Evolutionary conservation across 2,797 vertebrate genomes (phyloP).

Genomic region (Coranthus polyacanthus): DNA sequence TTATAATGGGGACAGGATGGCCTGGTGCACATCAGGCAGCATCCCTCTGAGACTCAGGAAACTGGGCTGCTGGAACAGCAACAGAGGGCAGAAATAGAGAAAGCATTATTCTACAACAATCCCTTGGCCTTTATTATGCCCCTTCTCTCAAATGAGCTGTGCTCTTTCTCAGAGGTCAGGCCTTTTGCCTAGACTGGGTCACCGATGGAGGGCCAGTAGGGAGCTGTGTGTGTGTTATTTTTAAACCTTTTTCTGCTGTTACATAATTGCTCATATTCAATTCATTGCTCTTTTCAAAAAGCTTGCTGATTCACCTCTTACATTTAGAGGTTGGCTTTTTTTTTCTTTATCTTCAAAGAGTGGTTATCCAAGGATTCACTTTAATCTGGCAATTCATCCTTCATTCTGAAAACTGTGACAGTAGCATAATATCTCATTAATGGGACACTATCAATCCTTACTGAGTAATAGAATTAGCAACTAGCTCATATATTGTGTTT

Average conservation of each 20-base stretch:
- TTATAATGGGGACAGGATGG: slow-evolving; percentile 65
- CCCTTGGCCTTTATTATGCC: slow-evolving; percentile 45
- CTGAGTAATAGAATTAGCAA: slow-evolving; percentile 8
- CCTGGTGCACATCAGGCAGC: slow-evolving; percentile 55
- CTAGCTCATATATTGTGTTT: slow-evolving; percentile 10
- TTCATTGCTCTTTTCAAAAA: slow-evolving; percentile 51
- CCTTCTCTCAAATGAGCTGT: slow-evolving; percentile 34
- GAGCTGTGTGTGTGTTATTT: slow-evolving; percentile 50
- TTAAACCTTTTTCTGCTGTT: slow-evolving; percentile 52
- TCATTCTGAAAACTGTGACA: slow-evolving; percentile 24
- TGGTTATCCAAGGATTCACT: slow-evolving; percentile 15
- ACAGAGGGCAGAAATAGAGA: slow-evolving; percentile 61
- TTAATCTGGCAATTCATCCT: slow-evolving; percentile 46
- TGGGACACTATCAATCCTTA: slow-evolving; percentile 17
- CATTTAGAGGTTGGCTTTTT: slow-evolving; percentile 35
- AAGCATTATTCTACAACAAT: slow-evolving; percentile 53
- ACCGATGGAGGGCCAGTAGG: slow-evolving; percentile 41
- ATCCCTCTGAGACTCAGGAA: slow-evolving; percentile 66
- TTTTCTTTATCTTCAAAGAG: slow-evolving; percentile 32
- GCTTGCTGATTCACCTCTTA: slow-evolving; percentile 58
- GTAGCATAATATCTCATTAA: slow-evolving; percentile 35
- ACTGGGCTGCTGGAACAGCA: slow-evolving; percentile 66
- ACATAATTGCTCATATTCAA: slow-evolving; percentile 61
- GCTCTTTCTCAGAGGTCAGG: slow-evolving; percentile 61
- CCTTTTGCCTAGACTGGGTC: slow-evolving; percentile 54